Percentiles rank a stretch among this genome's conserved stretches.
Evolutionary conservation across 2,888 invertebrate genomes (phyloP).

Genomic region (Melinopterus prodromus): DNA sequence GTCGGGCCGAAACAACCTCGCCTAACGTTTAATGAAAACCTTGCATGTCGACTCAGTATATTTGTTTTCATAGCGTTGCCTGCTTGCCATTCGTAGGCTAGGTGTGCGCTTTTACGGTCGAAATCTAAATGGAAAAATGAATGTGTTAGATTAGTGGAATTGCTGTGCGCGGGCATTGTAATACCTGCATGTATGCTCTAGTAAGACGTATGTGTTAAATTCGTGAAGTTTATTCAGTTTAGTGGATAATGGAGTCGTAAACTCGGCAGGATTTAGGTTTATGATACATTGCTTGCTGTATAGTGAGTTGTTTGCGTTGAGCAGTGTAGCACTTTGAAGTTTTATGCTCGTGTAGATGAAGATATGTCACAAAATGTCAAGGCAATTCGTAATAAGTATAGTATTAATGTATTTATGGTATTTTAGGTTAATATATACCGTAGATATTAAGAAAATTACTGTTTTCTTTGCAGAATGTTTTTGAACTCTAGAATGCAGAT

Average conservation of each 20-base stretch:
- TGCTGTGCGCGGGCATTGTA: neutral
- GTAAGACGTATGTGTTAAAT: neutral
- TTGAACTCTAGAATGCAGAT: too few relatives aligned
- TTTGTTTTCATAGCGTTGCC: neutral
- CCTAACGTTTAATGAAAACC: neutral
- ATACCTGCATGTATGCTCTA: neutral
- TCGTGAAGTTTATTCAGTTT: neutral
- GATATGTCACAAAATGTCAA: too few relatives aligned
- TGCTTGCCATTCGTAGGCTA: neutral
- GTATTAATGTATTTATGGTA: too few relatives aligned
- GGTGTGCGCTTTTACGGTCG: neutral
- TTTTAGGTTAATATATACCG: too few relatives aligned
- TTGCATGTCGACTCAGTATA: neutral
- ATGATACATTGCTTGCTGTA: neutral
- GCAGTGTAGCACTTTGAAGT: too few relatives aligned
- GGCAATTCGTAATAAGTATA: too few relatives aligned
- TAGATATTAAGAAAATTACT: too few relatives aligned
- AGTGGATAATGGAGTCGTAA: neutral
- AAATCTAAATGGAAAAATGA: constrained; percentile 4
- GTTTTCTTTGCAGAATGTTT: too few relatives aligned
- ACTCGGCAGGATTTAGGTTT: neutral
- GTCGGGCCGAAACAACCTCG: neutral
- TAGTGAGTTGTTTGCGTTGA: neutral
- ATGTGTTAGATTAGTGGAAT: neutral
- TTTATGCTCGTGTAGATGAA: too few relatives aligned